These are phyloP conservation scores for Sarcophaga rosellei DNA, from an alignment of 2,888 invertebrate species.

Conservation along the genomic window DNA sequence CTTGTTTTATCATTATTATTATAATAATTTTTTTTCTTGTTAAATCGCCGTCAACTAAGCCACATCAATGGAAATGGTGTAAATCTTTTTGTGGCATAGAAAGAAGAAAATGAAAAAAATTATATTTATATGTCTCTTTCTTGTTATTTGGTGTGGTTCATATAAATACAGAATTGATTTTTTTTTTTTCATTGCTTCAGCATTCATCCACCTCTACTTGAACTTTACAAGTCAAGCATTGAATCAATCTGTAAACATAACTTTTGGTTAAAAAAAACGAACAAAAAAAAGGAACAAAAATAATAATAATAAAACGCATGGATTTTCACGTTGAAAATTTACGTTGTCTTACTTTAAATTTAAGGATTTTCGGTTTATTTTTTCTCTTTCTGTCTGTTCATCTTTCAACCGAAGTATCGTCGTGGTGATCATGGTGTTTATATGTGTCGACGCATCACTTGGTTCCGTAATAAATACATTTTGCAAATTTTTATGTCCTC, in stretches of 20 bases:
- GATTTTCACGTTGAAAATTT: conserved; percentile 50
- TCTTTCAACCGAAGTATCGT: conserved; percentile 27
- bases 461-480: conserved; percentile 79
- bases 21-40: background rate
- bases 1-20: no score
- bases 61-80: conserved; percentile 15
- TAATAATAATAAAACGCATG: conserved; percentile 41
- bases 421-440: conserved; percentile 62
- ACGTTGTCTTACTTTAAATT: conserved; percentile 52
- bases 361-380: conserved; percentile 17
- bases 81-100: conserved; percentile 8
- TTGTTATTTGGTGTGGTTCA: conserved; percentile 51
- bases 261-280: conserved; percentile 10
- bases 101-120: background rate
- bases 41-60: no score
- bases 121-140: conserved; percentile 31
- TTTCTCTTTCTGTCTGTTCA: conserved; percentile 21
- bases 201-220: conserved; percentile 61
- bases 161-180: conserved; percentile 60
- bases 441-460: conserved; percentile 74
- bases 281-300: background rate
- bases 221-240: conserved; percentile 62
- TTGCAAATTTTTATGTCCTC: conserved; percentile 79
- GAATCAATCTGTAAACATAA: conserved; percentile 70
- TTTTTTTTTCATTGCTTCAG: conserved; percentile 38